These are phyloP conservation scores for Smutsia gigantea DNA, from an alignment of 2,797 vertebrate species.

Conservation along the genomic window DNA sequence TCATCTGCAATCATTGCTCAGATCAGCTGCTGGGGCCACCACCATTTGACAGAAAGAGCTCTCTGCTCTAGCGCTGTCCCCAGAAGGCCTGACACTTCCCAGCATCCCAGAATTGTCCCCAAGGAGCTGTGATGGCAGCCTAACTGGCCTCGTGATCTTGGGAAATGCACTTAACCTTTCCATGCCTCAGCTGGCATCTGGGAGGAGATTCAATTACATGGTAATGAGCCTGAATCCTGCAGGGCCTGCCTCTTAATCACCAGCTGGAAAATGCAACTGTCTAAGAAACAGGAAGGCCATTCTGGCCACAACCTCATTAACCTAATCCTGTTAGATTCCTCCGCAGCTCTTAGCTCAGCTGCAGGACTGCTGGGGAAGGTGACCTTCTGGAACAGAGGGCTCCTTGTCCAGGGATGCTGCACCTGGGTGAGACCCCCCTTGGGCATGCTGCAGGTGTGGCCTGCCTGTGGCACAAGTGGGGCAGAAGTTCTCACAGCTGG, in stretches of 20 bases:
- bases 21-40: background rate
- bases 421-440: background rate
- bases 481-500: background rate
- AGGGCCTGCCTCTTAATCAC: constrained; percentile 50
- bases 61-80: background rate
- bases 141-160: background rate
- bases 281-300: background rate
- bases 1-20: background rate
- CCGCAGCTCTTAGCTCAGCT: background rate
- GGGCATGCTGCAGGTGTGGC: accelerated
- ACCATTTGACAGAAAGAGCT: background rate
- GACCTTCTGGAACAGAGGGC: background rate
- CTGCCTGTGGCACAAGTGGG: background rate
- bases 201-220: constrained; percentile 57
- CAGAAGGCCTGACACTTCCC: background rate
- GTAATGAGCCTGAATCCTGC: constrained; percentile 38
- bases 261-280: background rate
- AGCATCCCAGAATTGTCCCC: background rate
- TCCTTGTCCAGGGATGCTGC: background rate
- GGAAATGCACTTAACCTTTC: constrained; percentile 27
- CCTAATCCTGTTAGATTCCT: constrained; percentile 5
- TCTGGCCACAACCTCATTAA: constrained; percentile 4
- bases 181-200: constrained; percentile 23
- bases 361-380: background rate
- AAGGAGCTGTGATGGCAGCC: background rate